phyloP scores from a whole-genome alignment of 2,888 invertebrate genomes.

The Baccha elongata region DNA sequence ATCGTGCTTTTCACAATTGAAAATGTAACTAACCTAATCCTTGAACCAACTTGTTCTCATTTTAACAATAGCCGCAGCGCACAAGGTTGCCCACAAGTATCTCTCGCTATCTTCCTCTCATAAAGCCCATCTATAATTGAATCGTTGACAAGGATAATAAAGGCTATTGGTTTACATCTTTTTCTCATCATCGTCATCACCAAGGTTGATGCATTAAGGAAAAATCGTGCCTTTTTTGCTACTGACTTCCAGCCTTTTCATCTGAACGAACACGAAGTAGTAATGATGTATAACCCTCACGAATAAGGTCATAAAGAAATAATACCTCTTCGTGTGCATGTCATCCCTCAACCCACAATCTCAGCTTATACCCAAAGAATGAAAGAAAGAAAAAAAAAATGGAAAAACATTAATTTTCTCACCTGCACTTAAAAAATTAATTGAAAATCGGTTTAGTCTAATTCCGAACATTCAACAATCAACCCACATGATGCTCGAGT shows the following conservation, averaged over 20 bases:
- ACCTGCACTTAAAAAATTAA: conserved; percentile 53
- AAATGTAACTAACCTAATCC: conserved; percentile 62
- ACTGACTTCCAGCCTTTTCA: conserved; percentile 5
- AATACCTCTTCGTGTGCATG: conserved; percentile 12
- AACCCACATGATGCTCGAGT: conserved; percentile 24
- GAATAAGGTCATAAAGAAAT: conserved; percentile 50
- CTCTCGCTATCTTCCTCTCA: background rate
- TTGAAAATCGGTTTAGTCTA: conserved; percentile 65
- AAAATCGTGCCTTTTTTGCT: conserved; percentile 44
- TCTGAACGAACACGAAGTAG: background rate
- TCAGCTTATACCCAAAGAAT: background rate
- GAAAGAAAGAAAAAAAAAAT: background rate
- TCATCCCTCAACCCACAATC: conserved; percentile 1
- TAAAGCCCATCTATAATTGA: conserved; percentile 59
- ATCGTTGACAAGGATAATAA: conserved; percentile 66
- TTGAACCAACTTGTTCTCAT: conserved; percentile 30
- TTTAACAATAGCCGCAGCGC: conserved; percentile 26
- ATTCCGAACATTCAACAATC: conserved; percentile 65
- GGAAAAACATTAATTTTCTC: conserved; percentile 41
- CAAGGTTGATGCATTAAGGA: conserved; percentile 33
- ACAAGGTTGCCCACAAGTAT: conserved; percentile 34
- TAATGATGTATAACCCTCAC: background rate
- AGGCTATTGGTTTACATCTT: conserved; percentile 48
- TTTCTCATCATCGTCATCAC: background rate
- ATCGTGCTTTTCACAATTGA: conserved; percentile 43